Evolutionary conservation across 2,888 invertebrate genomes (phyloP), one percentile per base, ranked within the genome.

Genomic region (Caenorhabditis angaria): DNA sequence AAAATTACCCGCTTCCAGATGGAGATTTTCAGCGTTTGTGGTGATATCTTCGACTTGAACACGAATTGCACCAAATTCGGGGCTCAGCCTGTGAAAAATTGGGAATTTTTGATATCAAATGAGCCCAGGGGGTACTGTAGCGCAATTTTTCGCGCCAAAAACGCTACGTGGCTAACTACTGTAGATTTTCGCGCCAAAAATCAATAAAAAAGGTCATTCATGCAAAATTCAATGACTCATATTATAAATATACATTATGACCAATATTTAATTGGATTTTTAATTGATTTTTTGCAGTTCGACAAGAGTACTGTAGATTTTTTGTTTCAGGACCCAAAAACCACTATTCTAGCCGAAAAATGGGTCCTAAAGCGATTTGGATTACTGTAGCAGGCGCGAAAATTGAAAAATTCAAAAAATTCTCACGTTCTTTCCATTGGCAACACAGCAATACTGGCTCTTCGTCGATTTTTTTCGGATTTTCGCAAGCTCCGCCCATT

Each of bases 31-130:
- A 5, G 61, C 60, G 22, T 61, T 58, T 22, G 72, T 18, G 4
- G 73, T 73, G 28, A 73, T 73, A 20, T 73, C 73, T 29, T 73
- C 73, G 12, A 73, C 73, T 65, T 69, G 68, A 0, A 73, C 73
- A 50, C 68, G 62, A 24, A 73, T 73, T 28, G 68, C 73, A 59
- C 73, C 73, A 50, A 68, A 73, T 18, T 73, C 73, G 2, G 73
- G 65, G 25, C 73, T 73, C 41, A 65, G 60, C 25, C 73, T 73
- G 68, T 10, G 64, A 71, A 61, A 14, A 51, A 61, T 32, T 5
- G 14, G 27, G 10, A 54, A 54, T 12, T 27, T 50, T 18, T 18
- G n/a, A 48, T 10, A 18, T 5, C 54, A 51, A 4, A 51, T 18
- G 22, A 20, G 14, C 6, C 14, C 14, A 35, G 14, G 35, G 14